phyloP scores from a whole-genome alignment of 2,888 invertebrate species.

The Notocelia uddmanniana region DNA sequence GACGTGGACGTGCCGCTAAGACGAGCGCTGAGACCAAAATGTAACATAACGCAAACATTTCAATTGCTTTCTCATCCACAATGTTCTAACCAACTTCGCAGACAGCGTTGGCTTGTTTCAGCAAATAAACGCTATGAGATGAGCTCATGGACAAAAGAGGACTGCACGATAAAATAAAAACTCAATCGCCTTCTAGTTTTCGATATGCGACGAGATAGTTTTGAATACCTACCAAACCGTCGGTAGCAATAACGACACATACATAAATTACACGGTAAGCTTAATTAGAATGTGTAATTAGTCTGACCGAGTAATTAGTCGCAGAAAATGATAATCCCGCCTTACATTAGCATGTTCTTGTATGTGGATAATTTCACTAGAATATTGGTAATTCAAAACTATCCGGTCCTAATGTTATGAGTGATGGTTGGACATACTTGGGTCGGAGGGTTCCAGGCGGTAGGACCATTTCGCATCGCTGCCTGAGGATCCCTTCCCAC shows the following conservation, averaged over 20 bases:
- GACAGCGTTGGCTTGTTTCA: slow-evolving; percentile 44
- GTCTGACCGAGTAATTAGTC: slow-evolving; percentile 4
- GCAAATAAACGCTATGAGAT: slow-evolving; percentile 34
- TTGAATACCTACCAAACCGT: background rate
- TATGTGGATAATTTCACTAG: background rate
- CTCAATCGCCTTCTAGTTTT: background rate
- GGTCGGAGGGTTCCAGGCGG: slow-evolving; percentile 89
- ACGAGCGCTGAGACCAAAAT: slow-evolving; percentile 76
- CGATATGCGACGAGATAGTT: slow-evolving; percentile 14
- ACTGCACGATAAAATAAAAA: slow-evolving; percentile 20
- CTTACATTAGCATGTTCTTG: slow-evolving; percentile 9
- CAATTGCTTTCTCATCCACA: slow-evolving; percentile 65
- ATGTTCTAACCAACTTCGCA: slow-evolving; percentile 46
- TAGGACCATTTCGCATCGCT: slow-evolving; percentile 94
- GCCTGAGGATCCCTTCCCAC: slow-evolving; percentile 99
- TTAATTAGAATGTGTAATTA: slow-evolving; percentile 15
- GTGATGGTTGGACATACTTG: slow-evolving; percentile 87
- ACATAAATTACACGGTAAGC: background rate
- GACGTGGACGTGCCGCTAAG: slow-evolving; percentile 81
- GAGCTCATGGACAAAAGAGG: slow-evolving; percentile 30
- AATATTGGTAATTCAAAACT: slow-evolving; percentile 19
- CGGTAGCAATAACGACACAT: background rate
- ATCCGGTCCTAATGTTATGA: slow-evolving; percentile 52
- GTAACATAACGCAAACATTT: slow-evolving; percentile 71
- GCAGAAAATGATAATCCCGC: background rate